Evolutionary conservation across 2,888 invertebrate species (phyloP), one percentile per base, ranked within the genome.

Genomic region (Panzeria rudis): DNA sequence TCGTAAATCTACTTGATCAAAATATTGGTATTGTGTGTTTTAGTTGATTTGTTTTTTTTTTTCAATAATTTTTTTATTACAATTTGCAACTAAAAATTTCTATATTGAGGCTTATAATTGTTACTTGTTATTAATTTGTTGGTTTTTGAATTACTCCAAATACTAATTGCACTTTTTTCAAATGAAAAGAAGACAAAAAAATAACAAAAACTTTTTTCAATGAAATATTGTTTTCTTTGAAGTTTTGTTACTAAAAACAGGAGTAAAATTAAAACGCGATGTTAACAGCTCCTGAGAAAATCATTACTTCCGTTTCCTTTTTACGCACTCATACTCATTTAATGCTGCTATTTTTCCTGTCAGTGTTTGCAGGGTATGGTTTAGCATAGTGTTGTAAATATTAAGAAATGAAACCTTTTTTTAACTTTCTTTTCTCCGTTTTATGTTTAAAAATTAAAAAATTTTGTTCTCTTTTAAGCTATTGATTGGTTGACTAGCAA

Each of bases 51-150:
- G 61, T 75, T 87, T 75, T 59, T 75, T 68, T 66, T 87, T 87
- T 68, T 32, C 13, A 3, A 32, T 83, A n/a, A n/a, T 29, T 81
- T 81, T 76, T 4, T 78, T 61, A 69, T 83, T 80, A 73, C 54
- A 86, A 77, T 84, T 77, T 82, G 84, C 87, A 86, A 87, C 69
- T 85, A 80, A 78, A 83, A 80, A 44, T 47, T 81, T 75, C 83
- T 56, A 85, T 85, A 82, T 86, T 88, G 80, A 79, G 84, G 84
- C 86, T 89, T 87, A 86, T 87, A 89, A 86, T 88, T 85, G 69
- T 86, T 82, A 73, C 83, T 82, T 86, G 83, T 69, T 78, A 38
- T 80, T 83, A 62, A 71, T 62, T 84, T 69, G 64, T 71, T 83
- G 76, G 82, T 83, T 83, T 83, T 83, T 86, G 85, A 79, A 85